These are phyloP conservation scores for Phaonia tiefii DNA, from an alignment of 2,888 invertebrate genomes.

Conservation along the genomic window DNA sequence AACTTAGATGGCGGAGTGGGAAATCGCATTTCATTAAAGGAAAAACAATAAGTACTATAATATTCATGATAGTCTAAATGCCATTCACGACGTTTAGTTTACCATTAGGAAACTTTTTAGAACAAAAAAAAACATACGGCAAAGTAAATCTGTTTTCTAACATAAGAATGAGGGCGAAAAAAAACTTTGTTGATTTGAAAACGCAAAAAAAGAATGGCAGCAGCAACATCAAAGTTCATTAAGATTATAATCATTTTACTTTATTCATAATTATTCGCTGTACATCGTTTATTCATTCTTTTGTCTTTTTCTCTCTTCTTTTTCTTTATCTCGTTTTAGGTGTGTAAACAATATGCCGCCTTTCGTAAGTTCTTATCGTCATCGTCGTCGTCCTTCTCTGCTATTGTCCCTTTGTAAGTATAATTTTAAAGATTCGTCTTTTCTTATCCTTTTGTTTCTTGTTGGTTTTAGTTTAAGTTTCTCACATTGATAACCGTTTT, in stretches of 20 bases:
- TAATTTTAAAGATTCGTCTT: too few species aligned
- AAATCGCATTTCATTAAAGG: neutral
- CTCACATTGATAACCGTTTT: constrained; percentile 49
- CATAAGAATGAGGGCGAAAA: neutral
- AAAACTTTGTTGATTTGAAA: neutral
- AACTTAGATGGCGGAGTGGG: neutral
- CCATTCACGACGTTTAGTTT: constrained; percentile 25
- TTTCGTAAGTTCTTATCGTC: constrained; percentile 4
- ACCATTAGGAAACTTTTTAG: constrained; percentile 23
- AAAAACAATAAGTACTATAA: constrained; percentile 9
- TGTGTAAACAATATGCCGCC: constrained; percentile 39
- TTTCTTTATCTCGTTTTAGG: constrained; percentile 42
- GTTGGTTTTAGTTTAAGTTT: constrained; percentile 17
- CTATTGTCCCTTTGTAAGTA: too few species aligned
- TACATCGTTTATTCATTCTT: constrained; percentile 31
- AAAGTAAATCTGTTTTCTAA: neutral
- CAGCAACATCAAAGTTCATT: constrained; percentile 25
- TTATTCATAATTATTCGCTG: constrained; percentile 17
- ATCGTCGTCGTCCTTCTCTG: constrained; percentile 30
- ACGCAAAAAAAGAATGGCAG: neutral
- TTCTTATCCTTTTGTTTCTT: too few species aligned
- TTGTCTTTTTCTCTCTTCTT: constrained; percentile 29
- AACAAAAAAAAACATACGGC: neutral
- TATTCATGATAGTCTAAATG: constrained; percentile 2
- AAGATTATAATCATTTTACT: constrained; percentile 20